Evolutionary conservation across 1,140 invertebrate species (phyloP).

Genomic region (Hycleus cichorii): DNA sequence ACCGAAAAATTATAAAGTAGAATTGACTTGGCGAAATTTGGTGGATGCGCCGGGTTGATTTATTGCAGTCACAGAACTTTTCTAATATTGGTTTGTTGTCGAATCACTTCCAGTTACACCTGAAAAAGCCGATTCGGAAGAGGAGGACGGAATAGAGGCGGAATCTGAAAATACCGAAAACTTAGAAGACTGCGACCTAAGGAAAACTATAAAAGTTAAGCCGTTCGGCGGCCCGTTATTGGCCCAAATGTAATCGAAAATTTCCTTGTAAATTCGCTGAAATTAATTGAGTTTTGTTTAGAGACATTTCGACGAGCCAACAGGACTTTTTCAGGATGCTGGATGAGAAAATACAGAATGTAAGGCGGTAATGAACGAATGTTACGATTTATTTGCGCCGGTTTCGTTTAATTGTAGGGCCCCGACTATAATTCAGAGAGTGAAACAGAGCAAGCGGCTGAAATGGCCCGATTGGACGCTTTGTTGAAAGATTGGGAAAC

Average conservation of each 20-base stretch:
- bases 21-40: too few relatives aligned
- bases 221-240: slow-evolving; percentile 43
- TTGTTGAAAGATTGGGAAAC: slow-evolving; percentile 57
- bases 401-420: slow-evolving; percentile 44
- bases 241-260: slow-evolving; percentile 43
- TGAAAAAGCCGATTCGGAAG: slow-evolving; percentile 27
- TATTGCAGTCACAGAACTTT: too few relatives aligned
- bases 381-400: background rate
- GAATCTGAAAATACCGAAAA: slow-evolving; percentile 23
- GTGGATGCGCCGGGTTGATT: too few relatives aligned
- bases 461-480: slow-evolving; percentile 49
- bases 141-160: slow-evolving; percentile 26
- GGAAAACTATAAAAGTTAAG: slow-evolving; percentile 32
- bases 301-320: slow-evolving; percentile 78
- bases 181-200: slow-evolving; percentile 25
- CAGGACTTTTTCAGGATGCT: slow-evolving; percentile 86
- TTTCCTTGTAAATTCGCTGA: background rate
- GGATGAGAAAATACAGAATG: slow-evolving; percentile 83
- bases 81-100: too few relatives aligned
- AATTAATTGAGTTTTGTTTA: slow-evolving; percentile 41
- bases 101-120: slow-evolving; percentile 22
- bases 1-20: too few relatives aligned
- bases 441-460: slow-evolving; percentile 53
- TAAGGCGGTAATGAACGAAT: slow-evolving; percentile 43
- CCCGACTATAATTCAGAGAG: slow-evolving; percentile 64